phyloP scores from a whole-genome alignment of 2,888 invertebrate species.

The Lordiphosa andalusiaca region DNA sequence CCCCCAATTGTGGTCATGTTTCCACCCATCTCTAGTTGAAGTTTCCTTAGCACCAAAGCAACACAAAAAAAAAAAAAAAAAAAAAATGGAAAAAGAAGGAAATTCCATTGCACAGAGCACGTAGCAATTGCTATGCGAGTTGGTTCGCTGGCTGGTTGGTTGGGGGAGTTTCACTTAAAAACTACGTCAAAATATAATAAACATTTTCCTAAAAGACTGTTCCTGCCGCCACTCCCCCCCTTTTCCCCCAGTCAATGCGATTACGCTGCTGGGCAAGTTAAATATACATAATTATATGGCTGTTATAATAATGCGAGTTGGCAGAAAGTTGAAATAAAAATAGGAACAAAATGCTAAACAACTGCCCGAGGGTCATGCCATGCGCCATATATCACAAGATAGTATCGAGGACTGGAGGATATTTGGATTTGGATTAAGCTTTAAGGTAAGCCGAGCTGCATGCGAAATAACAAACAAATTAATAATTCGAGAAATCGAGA shows the following conservation, averaged over 20 bases:
- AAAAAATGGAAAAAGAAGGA: slow-evolving; percentile 9
- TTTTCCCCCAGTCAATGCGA: slow-evolving; percentile 35
- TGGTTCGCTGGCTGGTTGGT: not conserved
- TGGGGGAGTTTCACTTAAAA: slow-evolving; percentile 45
- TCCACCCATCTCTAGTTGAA: slow-evolving; percentile 27
- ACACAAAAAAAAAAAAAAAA: too few relatives aligned
- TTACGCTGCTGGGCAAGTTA: slow-evolving; percentile 41
- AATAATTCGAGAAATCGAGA: too few relatives aligned
- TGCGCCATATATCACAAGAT: too few relatives aligned
- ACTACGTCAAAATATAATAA: slow-evolving; percentile 62
- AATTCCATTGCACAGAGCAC: slow-evolving; percentile 67
- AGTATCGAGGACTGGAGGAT: too few relatives aligned
- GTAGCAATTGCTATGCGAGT: slow-evolving; percentile 42
- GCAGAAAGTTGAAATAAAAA: slow-evolving; percentile 48
- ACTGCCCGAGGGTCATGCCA: slow-evolving; percentile 4
- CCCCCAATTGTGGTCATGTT: not conserved
- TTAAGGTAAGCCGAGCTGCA: too few relatives aligned
- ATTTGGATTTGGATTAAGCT: too few relatives aligned
- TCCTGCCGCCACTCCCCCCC: not conserved
- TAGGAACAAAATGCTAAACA: slow-evolving; percentile 12
- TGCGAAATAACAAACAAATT: too few relatives aligned
- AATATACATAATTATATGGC: slow-evolving; percentile 69
- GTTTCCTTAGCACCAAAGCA: slow-evolving; percentile 15
- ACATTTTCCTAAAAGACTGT: slow-evolving; percentile 46
- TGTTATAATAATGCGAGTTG: slow-evolving; percentile 68